Percentiles rank a stretch among this genome's conserved stretches.
Evolutionary conservation across 1,140 invertebrate genomes (phyloP).

Genomic region (Diorhabda elongata): DNA sequence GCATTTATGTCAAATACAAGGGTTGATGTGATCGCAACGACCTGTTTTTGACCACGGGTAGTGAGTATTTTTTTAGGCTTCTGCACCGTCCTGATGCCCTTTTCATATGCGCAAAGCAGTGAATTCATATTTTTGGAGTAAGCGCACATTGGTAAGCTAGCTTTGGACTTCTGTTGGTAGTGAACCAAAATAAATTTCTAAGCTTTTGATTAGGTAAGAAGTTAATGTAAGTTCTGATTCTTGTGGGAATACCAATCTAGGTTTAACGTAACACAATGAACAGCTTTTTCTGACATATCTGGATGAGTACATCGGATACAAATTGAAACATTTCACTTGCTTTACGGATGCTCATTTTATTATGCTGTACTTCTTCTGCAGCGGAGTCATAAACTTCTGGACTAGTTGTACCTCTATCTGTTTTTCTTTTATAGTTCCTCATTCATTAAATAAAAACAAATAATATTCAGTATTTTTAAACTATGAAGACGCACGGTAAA

Average conservation of each 20-base stretch:
- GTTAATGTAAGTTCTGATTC: constrained; percentile 5
- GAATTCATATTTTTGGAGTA: too few species aligned
- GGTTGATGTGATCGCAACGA: constrained; percentile 6
- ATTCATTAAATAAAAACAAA: too few species aligned
- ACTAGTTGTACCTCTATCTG: too few species aligned
- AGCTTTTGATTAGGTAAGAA: too few species aligned
- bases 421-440: too few species aligned
- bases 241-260: constrained; percentile 1
- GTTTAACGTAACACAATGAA: constrained; percentile 6
- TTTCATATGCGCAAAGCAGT: constrained; percentile 23
- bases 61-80: constrained; percentile 15
- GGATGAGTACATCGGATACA: background rate
- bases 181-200: too few species aligned
- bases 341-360: background rate
- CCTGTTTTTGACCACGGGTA: constrained; percentile 8
- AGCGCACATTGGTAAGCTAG: too few species aligned
- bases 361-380: background rate
- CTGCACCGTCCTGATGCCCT: constrained; percentile 26
- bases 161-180: too few species aligned
- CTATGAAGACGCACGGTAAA: too few species aligned
- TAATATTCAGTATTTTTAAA: too few species aligned
- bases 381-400: constrained; percentile 1
- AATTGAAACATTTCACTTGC: background rate
- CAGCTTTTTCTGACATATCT: constrained; percentile 8
- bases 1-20: background rate